Base-by-base conservation (phyloP, 2,113 vertebrate genomes). In the Nannobrachium achirus region DNA sequence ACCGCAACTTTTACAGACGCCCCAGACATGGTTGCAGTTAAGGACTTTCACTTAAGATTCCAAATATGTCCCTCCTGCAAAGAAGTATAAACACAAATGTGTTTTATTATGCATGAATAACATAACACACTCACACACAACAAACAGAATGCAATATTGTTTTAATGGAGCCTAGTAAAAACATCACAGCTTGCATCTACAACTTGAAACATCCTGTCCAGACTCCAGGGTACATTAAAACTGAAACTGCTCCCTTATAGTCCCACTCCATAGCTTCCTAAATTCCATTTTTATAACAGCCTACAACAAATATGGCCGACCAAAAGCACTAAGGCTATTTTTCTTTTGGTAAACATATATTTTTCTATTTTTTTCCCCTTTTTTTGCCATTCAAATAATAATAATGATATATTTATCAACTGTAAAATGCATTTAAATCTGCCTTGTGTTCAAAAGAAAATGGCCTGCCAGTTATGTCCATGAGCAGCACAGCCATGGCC, bases 1-100 rank as follows among this genome's bases (percentile, higher is more conserved):
- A 99, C 98, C 40, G 96, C 97, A 69, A 99, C 98, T 92, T 99
- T 99, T 80, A 99, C 98, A 0, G 98, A 99, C 18, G 98, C 98
- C 71, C 97, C 97, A 13, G 98, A 98, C 98, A 99, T 99, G 69
- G 80, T 89, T 76, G 83, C 58, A 14, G 69, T 56, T 78, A 18
- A 62, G 66, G 10, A 52, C 10, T 44, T 90, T 66, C 66, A 73
- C 60, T 77, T 64, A 72, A 52, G 69, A 76, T 63, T 70, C 58
- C 63, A 71, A 63, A 45, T 69, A 62, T 76, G 38, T 72, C 46
- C 59, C 57, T 80, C 80, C 90, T 91, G 13, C n/a, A 77, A n/a
- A 8, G 38, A 75, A 81, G 73, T 63, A 19, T 39, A 72, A 25
- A 66, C 50, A 66, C 11, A 19, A 6, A 16, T n/a, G 4, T 14